Base-by-base conservation (phyloP, 2,797 vertebrate genomes). In the Sebastes dallii region DNA sequence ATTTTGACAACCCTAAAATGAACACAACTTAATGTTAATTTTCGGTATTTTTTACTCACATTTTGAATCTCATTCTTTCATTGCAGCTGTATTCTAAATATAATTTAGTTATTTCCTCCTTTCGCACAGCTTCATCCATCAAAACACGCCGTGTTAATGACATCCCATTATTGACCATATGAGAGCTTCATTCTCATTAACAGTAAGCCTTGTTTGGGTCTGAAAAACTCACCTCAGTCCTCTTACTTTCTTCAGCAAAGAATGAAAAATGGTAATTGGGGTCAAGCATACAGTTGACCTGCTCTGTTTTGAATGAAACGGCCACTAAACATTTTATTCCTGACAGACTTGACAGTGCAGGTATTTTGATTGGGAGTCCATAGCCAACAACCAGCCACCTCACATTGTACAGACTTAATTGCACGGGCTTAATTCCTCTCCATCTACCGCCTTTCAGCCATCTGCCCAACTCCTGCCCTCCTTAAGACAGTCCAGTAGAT, bases 281-380 rank as follows among this genome's bases (percentile, higher is more conserved):
- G 70, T 77, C 80, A 84, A 80, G 46, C 70, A 36, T 79, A 81
- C 77, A 82, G 89, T 36, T 87, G 88, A 91, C 75, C 87, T 75
- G 55, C 65, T 82, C 22, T 77, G 68, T 75, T 81, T 80, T 74
- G 46, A 82, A 69, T 34, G 32, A 76, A 89, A 80, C 54, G 24
- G 46, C 69, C 56, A 24, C 73, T 71, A 69, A 69, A 67, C 27
- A 20, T 73, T 52, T 55, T 22, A 81, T 84, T 85, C 69, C 34
- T 46, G 52, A 72, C 80, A 78, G 77, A 74, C 66, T 66, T 75
- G 75, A 89, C 73, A 76, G 76, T 74, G 42, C 29, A 84, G 80
- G 81, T 81, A 84, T 91, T 89, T 91, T 89, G 73, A 91, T 92
- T 80, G 67, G 75, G 70, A 58, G 46, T 70, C 54, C 25, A 14